Percentiles rank a stretch among this genome's conserved stretches.
phyloP scores from a whole-genome alignment of 2,113 vertebrate genomes.

The Isurus oxyrinchus region DNA sequence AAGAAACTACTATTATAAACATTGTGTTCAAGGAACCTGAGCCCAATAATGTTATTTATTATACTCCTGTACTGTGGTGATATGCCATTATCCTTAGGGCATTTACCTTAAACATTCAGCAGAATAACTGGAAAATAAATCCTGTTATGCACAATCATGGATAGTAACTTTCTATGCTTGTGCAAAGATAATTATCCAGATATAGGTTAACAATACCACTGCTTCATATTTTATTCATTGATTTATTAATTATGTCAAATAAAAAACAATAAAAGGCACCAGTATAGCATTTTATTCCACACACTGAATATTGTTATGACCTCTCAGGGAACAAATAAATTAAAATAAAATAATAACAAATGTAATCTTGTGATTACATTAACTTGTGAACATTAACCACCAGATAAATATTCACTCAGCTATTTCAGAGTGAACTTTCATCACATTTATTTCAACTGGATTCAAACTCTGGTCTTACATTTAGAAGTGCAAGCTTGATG shows the following conservation, averaged over 20 bases:
- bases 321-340: not conserved
- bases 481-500: not conserved
- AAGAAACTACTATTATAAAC: not conserved
- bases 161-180: not conserved
- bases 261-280: not conserved
- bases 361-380: not conserved
- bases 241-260: not conserved
- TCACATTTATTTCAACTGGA: not conserved
- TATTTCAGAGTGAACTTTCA: not conserved
- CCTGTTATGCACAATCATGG: not conserved
- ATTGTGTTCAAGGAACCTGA: not conserved
- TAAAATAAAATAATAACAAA: not conserved
- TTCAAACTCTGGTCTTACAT: not conserved
- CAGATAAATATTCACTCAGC: not conserved
- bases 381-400: not conserved
- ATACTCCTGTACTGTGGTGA: not conserved
- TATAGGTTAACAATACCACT: not conserved
- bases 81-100: not conserved
- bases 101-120: not conserved
- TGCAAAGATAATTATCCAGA: not conserved
- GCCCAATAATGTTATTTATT: not conserved
- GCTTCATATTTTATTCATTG: not conserved
- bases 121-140: not conserved
- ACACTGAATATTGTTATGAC: not conserved
- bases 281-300: not conserved